Percentiles rank a stretch among this genome's conserved stretches.
phyloP scores from a whole-genome alignment of 2,888 invertebrate genomes.

The Noctua pronuba region DNA sequence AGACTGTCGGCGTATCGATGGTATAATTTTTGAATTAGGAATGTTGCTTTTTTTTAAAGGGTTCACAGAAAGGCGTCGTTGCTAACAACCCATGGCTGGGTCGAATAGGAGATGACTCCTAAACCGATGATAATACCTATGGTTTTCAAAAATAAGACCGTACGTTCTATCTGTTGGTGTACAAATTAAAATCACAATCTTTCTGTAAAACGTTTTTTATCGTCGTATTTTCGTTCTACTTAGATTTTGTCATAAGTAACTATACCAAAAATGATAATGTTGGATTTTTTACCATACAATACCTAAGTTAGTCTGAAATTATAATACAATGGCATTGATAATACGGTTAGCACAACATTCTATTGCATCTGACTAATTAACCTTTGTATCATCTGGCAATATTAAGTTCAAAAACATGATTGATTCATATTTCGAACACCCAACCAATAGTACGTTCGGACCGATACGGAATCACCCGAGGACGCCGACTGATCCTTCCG shows the following conservation, averaged over 20 bases:
- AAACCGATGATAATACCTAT: not conserved
- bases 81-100: not conserved
- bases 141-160: not conserved
- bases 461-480: constrained; percentile 58
- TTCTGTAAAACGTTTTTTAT: not conserved
- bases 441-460: constrained; percentile 37
- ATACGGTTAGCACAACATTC: not conserved
- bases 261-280: not conserved
- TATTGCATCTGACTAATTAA: constrained; percentile 1
- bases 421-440: constrained; percentile 58
- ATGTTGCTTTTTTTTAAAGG: constrained; percentile 8
- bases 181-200: not conserved
- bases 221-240: not conserved
- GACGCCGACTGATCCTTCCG: constrained; percentile 79
- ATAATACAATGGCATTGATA: not conserved
- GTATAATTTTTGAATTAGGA: constrained; percentile 52
- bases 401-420: constrained; percentile 48
- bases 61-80: not conserved
- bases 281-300: not conserved
- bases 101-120: not conserved
- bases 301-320: not conserved
- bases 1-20: constrained; percentile 30
- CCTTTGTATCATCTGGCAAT: constrained; percentile 30
- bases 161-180: not conserved
- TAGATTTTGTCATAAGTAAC: not conserved